These are phyloP conservation scores for Haliclona indistincta DNA, from an alignment of 37 sponge, comb jelly and placozoan genomes.

Conservation along the genomic window DNA sequence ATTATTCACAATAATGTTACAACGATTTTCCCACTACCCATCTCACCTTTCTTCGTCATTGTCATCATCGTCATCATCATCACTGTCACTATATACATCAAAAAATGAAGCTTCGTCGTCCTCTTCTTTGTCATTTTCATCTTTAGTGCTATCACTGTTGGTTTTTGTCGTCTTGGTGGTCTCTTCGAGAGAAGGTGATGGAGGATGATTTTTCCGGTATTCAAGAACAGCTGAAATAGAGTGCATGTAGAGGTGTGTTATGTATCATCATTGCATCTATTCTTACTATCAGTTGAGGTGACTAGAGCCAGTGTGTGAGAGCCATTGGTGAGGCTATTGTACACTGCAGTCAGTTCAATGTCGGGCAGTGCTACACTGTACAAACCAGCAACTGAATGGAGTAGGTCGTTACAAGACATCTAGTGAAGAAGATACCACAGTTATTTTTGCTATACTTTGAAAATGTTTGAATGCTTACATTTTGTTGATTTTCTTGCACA, in stretches of 20 bases:
- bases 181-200: too few species aligned
- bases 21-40: too few species aligned
- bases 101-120: background rate
- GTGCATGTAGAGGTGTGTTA: background rate
- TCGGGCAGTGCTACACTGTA: slow-evolving; percentile 66
- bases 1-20: too few species aligned
- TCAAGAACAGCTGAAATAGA: background rate
- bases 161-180: too few species aligned
- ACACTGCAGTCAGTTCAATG: slow-evolving; percentile 56
- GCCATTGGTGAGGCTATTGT: slow-evolving; percentile 31
- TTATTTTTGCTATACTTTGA: background rate
- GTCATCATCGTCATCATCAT: too few species aligned
- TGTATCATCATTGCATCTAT: background rate
- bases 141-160: slow-evolving; percentile 7
- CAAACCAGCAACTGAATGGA: slow-evolving; percentile 70
- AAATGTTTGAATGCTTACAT: background rate
- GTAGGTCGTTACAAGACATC: slow-evolving; percentile 23
- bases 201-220: too few species aligned
- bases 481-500: background rate
- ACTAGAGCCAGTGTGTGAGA: slow-evolving; percentile 12
- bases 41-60: too few species aligned
- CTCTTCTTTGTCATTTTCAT: slow-evolving; percentile 6
- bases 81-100: too few species aligned
- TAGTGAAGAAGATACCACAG: background rate
- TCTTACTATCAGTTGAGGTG: background rate